Conservation (phyloP, 37 sponge, comb jelly and placozoan species). For the Eunapius fragilis region DNA sequence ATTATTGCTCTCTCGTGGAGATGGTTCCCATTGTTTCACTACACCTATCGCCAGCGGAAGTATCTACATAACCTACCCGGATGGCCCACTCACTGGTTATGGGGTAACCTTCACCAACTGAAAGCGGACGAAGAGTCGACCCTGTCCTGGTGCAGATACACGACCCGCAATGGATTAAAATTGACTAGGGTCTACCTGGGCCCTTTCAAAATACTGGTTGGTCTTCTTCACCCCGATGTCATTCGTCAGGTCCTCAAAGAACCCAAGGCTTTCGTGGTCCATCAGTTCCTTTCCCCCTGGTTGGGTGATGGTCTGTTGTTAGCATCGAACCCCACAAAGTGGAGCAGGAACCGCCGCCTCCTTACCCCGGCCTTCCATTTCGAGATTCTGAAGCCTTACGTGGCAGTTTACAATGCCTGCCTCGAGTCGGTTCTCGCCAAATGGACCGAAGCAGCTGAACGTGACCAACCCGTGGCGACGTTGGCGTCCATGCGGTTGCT, state of each 20-base stretch:
- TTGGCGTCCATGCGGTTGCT: slow-evolving; percentile 14
- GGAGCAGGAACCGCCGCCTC: slow-evolving; percentile 62
- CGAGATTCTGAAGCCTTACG: slow-evolving; percentile 62
- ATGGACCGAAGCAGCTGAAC: background rate
- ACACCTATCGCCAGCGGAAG: too few relatives aligned
- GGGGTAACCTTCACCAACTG: background rate
- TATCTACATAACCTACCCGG: background rate
- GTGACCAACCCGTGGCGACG: slow-evolving; percentile 6
- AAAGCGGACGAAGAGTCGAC: background rate
- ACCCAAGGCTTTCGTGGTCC: slow-evolving; percentile 9
- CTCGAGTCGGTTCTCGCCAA: slow-evolving; percentile 21
- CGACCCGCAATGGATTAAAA: background rate
- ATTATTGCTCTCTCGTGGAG: too few relatives aligned
- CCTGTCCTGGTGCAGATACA: too few relatives aligned
- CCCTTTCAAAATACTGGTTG: background rate
- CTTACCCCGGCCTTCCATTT: slow-evolving; percentile 77
- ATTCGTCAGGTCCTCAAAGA: slow-evolving; percentile 19
- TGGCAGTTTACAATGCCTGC: slow-evolving; percentile 44
- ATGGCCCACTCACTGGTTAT: slow-evolving; percentile 8
- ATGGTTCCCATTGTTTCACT: too few relatives aligned
- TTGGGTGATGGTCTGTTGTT: slow-evolving; percentile 61
- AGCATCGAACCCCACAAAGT: slow-evolving; percentile 28
- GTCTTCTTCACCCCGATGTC: background rate
- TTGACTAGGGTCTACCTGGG: slow-evolving; percentile 1
- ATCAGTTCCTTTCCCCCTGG: slow-evolving; percentile 29